Base-by-base conservation (phyloP, 2,113 vertebrate genomes). In the Cairina moschata region DNA sequence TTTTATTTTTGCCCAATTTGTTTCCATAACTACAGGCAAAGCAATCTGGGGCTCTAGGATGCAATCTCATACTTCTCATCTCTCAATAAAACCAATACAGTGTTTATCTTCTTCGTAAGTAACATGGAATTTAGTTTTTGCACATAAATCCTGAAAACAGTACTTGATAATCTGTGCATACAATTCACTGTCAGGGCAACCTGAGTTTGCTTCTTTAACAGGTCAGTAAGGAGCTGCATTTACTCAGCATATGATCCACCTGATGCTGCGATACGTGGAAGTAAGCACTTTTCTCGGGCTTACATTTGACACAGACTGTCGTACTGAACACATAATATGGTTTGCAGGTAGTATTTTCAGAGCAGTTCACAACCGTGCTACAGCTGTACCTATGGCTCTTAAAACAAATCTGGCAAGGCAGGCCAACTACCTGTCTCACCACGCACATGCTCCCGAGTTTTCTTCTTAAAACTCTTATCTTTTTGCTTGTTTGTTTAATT, bases 11-110 rank as follows among this genome's bases (percentile, higher is more conserved):
- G 36, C 48, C 56, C n/a, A 73, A 6, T 75, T 83, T 81, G 59
- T 88, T 95, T 94, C 90, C 34, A 28, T 94, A 90, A 88, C 88
- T 91, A 94, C 12, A 4, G 77, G 86, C 23, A 71, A 92, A 74
- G n/a, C 68, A 88, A 75, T 56, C 34, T 77, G 48, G 31, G 73
- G 63, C 38, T 78, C 32, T 2, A 75, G 38, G 62, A 78, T 91
- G 56, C 80, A 93, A 68, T 79, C 38, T 42, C 25, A n/a, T 60
- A 48, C 18, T 82, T 16, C 34, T 92, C 65, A 54, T 79, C 58
- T n/a, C 82, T 92, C 48, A 87, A 34, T 44, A 89, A 84, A 93
- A 72, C 42, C 34, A 81, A 13, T 3, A 48, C 26, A 82, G 29
- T 25, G 8, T 81, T 91, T 38, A 31, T 68, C 28, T 71, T 50